These are phyloP conservation scores for Athalia cordata DNA, from an alignment of 2,888 invertebrate species.

Conservation along the genomic window DNA sequence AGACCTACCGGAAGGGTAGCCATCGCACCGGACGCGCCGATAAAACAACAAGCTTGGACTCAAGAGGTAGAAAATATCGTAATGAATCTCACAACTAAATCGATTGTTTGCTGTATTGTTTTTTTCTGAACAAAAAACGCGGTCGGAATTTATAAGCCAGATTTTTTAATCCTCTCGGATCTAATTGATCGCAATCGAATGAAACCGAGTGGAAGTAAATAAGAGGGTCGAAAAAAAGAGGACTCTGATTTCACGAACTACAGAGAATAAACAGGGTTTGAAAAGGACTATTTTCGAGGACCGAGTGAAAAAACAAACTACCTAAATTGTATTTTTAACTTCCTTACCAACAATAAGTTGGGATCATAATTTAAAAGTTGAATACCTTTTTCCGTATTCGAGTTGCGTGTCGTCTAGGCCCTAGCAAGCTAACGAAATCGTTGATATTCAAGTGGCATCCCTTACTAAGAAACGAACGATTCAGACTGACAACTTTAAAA, in stretches of 20 bases:
- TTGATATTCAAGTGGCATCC: constrained; percentile 68
- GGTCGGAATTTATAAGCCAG: too few relatives aligned
- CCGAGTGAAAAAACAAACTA: too few relatives aligned
- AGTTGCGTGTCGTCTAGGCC: constrained; percentile 56
- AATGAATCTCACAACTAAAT: neutral
- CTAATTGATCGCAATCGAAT: neutral
- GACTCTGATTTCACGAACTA: neutral
- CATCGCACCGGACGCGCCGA: constrained; percentile 85
- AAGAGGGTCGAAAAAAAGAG: neutral
- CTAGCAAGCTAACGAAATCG: constrained; percentile 52
- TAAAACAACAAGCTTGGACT: constrained; percentile 84
- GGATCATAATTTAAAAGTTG: constrained; percentile 40
- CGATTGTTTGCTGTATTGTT: too few relatives aligned
- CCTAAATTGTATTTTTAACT: constrained; percentile 34
- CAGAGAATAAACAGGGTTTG: too few relatives aligned
- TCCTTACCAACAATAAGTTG: constrained; percentile 9
- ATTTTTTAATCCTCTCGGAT: too few relatives aligned
- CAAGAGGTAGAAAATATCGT: constrained; percentile 68
- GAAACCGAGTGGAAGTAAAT: neutral
- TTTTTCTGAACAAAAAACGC: too few relatives aligned
- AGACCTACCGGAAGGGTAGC: constrained; percentile 75
- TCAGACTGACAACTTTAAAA: constrained; percentile 64
- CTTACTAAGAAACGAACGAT: constrained; percentile 65
- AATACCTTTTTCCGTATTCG: constrained; percentile 62
- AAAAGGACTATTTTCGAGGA: too few relatives aligned